A percentile compares a stretch with the other conserved stretches of the same genome.
phyloP scores from a whole-genome alignment of 2,888 invertebrate genomes.

The Ectemnius continuus region DNA sequence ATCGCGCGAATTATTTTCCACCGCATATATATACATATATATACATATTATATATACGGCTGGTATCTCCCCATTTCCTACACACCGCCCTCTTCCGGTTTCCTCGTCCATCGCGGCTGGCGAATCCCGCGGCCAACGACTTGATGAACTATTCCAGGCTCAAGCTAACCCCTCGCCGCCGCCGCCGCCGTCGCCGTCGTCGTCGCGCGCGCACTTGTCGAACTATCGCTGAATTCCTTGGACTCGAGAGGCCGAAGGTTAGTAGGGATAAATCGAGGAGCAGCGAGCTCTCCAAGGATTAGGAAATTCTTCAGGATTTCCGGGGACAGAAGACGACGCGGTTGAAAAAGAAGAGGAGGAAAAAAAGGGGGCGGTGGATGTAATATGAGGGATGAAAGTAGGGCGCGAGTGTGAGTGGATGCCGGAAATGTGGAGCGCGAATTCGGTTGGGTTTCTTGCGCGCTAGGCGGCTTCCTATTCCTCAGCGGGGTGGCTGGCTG shows the following conservation, averaged over 20 bases:
- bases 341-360: not conserved
- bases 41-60: not conserved
- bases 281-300: not conserved
- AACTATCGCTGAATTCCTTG: not conserved
- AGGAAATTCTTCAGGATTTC: not conserved
- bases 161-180: too few relatives aligned
- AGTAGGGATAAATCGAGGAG: not conserved
- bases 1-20: conserved; percentile 3
- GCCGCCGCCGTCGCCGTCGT: too few relatives aligned
- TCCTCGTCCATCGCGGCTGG: too few relatives aligned
- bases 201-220: conserved; percentile 11
- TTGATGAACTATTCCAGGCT: not conserved
- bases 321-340: not conserved
- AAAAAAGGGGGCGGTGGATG: not conserved
- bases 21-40: too few relatives aligned
- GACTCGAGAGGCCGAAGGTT: not conserved
- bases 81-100: too few relatives aligned
- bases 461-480: not conserved
- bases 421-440: conserved; percentile 3
- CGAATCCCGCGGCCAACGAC: too few relatives aligned
- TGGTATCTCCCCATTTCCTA: too few relatives aligned
- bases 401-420: not conserved
- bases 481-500: not conserved
- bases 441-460: not conserved
- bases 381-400: not conserved